These are phyloP conservation scores for Benitochromis conjunctus DNA, from an alignment of 2,113 vertebrate species.

Conservation along the genomic window DNA sequence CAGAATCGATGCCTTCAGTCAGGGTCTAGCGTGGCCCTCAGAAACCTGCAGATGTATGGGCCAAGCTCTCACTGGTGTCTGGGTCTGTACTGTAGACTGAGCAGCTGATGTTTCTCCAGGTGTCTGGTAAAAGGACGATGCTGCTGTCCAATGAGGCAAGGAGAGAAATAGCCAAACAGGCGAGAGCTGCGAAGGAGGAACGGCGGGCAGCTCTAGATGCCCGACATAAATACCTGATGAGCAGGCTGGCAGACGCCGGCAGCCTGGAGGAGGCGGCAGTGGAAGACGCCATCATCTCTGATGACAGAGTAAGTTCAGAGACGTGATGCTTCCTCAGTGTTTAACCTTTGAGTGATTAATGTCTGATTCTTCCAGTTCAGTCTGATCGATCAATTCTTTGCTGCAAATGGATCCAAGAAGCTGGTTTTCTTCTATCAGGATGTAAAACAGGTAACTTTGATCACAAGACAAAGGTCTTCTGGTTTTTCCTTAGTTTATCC, in stretches of 20 bases:
- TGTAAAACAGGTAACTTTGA: slow-evolving; percentile 59
- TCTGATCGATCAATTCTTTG: slow-evolving; percentile 78
- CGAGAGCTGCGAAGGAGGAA: slow-evolving; percentile 68
- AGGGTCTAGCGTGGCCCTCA: neutral
- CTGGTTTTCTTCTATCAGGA: slow-evolving; percentile 81
- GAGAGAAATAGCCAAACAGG: slow-evolving; percentile 72
- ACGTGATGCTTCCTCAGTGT: rapidly evolving
- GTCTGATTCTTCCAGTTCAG: slow-evolving; percentile 63
- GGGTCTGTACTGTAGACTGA: neutral
- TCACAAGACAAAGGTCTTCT: neutral
- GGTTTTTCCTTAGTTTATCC: neutral
- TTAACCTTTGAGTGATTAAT: neutral
- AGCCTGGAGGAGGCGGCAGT: slow-evolving; percentile 68
- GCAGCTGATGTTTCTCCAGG: slow-evolving; percentile 29
- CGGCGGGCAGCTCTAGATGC: slow-evolving; percentile 72
- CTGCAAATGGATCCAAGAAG: slow-evolving; percentile 72
- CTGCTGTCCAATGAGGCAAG: slow-evolving; percentile 72
- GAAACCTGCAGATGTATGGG: neutral
- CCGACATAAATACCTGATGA: slow-evolving; percentile 75
- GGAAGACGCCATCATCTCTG: slow-evolving; percentile 74
- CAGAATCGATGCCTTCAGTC: no score
- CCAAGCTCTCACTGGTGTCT: neutral
- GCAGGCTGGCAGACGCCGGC: slow-evolving; percentile 64
- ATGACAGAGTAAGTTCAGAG: slow-evolving; percentile 70
- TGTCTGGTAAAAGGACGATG: slow-evolving; percentile 58